Evolutionary conservation across 2,113 vertebrate species (phyloP), one percentile per base, ranked within the genome.

Genomic region (Otolemur garnettii): DNA sequence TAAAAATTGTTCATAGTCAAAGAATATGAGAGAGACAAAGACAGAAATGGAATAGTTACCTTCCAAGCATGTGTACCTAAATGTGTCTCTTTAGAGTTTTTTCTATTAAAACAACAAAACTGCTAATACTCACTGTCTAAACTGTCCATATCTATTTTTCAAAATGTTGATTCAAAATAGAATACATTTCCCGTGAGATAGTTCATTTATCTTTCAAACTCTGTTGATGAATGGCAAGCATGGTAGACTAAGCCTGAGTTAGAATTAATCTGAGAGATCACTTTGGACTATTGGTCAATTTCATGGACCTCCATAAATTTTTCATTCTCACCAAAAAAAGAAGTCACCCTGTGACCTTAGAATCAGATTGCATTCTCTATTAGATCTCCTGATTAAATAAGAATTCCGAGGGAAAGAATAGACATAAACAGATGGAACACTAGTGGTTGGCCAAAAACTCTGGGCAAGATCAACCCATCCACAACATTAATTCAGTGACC

Each of bases 131-230:
- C 38, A 72, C 30, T 38, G 1, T 66, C 21, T 69, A 74, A 95
- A 95, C 87, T 55, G 24, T 1, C 62, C 11, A 77, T 33, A 59
- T 11, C 5, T 85, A 8, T 59, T 42, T 72, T 86, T 71, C 21
- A 55, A 96, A 96, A 80, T 91, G n/a, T 6, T 77, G 10, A 80
- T 42, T 7, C 2, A 45, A 78, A 92, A 66, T 13, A 93, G 14
- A 83, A 87, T 71, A n/a, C 0, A 60, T 79, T 91, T 93, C 30
- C 9, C 35, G 5, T 28, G 26, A 14, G 7, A 28, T 28, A 0
- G 72, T 30, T 59, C 62, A 50, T 79, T 82, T 82, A 0, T 13
- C 13, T 92, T 10, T 92, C 74, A 72, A 85, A 82, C 10, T 14
- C 50, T 84, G 24, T 62, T n/a, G 28, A 59, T 75, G 24, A 84